phyloP scores from a whole-genome alignment of 23 tunicate genomes.

The Clavelina lepadiformis region DNA sequence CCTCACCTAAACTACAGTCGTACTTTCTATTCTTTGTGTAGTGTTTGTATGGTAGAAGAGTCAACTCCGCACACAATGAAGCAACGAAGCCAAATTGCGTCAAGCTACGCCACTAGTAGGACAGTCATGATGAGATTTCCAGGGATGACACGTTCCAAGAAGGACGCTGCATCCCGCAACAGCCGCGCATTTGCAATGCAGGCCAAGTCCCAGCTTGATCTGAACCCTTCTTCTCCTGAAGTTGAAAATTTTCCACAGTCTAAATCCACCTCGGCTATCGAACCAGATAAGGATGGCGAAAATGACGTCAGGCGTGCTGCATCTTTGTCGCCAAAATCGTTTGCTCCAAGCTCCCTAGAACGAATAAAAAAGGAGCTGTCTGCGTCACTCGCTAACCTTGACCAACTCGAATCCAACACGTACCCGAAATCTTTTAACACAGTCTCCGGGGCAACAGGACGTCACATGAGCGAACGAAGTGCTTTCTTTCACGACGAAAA shows the following conservation, averaged over 20 bases:
- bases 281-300: background rate
- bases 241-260: background rate
- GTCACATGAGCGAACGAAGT: conserved; percentile 25
- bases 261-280: background rate
- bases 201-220: conserved; percentile 7
- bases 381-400: conserved; percentile 40
- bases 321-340: conserved; percentile 29
- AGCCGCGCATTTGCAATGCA: conserved; percentile 60
- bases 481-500: conserved; percentile 19
- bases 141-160: conserved; percentile 11
- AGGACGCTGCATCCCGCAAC: conserved; percentile 51
- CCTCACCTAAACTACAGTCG: background rate
- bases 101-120: background rate
- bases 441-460: conserved; percentile 61
- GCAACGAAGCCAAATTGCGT: too few species aligned
- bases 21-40: conserved; percentile 22
- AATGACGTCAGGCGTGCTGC: conserved; percentile 14
- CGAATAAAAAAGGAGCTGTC: conserved; percentile 17
- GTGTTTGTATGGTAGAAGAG: conserved; percentile 80
- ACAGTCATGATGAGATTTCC: conserved; percentile 21
- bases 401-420: background rate
- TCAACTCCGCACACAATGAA: conserved; percentile 2
- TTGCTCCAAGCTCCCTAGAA: background rate
- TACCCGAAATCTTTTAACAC: conserved; percentile 37
- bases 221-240: background rate